These are phyloP conservation scores for Tinamus major DNA, from an alignment of 2,797 vertebrate genomes.

Conservation along the genomic window DNA sequence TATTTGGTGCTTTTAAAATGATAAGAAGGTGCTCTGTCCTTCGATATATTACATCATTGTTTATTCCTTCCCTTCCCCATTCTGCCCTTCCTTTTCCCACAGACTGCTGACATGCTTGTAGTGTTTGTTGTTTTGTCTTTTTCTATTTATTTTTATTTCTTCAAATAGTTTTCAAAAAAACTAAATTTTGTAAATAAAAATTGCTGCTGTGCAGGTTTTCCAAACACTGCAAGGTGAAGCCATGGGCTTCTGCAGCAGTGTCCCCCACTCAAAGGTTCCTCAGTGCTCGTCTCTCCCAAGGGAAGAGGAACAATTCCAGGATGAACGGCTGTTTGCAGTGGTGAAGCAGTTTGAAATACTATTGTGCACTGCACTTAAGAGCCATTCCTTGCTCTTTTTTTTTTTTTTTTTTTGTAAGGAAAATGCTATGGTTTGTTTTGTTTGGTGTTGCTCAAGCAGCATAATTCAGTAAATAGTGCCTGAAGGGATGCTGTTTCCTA, in stretches of 20 bases:
- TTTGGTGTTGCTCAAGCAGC: not conserved
- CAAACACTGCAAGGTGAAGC: not conserved
- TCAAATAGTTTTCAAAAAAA: not conserved
- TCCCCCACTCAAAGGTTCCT: not conserved
- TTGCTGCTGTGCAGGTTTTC: not conserved
- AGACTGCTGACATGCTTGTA: not conserved
- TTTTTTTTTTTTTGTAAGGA: not conserved
- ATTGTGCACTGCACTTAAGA: not conserved
- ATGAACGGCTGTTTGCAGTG: not conserved
- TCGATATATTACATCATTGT: not conserved
- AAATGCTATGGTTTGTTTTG: not conserved
- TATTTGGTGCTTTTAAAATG: not conserved
- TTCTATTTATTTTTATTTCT: not conserved
- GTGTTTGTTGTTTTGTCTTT: not conserved
- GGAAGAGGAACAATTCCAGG: not conserved
- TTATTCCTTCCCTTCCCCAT: not conserved
- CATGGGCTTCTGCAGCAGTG: not conserved
- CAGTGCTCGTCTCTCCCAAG: not conserved
- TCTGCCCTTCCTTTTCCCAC: not conserved
- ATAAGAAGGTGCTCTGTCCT: not conserved
- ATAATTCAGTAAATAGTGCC: not conserved
- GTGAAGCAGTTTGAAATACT: not conserved
- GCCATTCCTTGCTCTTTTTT: not conserved
- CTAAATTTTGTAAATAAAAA: not conserved
- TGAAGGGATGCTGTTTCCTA: not conserved